These are phyloP conservation scores for Reinhardtius hippoglossoides DNA, from an alignment of 2,113 vertebrate genomes.

Conservation along the genomic window DNA sequence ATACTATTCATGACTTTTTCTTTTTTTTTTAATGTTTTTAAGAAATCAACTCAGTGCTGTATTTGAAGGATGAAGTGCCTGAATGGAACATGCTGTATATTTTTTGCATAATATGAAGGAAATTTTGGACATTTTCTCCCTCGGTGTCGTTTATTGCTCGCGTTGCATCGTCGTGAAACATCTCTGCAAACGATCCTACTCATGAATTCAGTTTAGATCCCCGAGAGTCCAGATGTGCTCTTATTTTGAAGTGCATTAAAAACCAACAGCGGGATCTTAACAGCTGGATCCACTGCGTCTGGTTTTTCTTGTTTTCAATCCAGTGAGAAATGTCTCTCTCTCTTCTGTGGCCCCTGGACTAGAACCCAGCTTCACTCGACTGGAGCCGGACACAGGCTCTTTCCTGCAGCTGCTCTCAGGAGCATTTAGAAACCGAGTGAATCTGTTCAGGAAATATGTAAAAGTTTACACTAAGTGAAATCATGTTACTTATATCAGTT, in stretches of 20 bases:
- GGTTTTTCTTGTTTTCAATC: conserved; percentile 20
- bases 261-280: too few species aligned
- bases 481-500: background rate
- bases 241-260: background rate
- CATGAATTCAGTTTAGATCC: background rate
- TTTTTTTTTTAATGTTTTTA: conserved; percentile 1
- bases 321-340: conserved; percentile 14
- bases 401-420: background rate
- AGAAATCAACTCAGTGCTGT: conserved; percentile 26
- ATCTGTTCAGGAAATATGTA: background rate
- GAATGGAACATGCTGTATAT: background rate
- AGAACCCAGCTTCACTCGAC: background rate
- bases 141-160: conserved; percentile 4
- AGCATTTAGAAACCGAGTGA: background rate
- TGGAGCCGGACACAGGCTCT: too few species aligned
- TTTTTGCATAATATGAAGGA: conserved; percentile 27
- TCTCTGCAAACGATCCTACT: background rate
- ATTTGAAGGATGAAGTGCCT: conserved; percentile 39
- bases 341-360: conserved; percentile 3
- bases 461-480: conserved; percentile 23
- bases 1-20: conserved; percentile 17
- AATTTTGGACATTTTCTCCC: background rate
- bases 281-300: too few species aligned
- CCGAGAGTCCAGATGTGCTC: background rate
- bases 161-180: background rate